Conservation (phyloP, 2,888 invertebrate genomes). For the Cerastis leucographa region DNA sequence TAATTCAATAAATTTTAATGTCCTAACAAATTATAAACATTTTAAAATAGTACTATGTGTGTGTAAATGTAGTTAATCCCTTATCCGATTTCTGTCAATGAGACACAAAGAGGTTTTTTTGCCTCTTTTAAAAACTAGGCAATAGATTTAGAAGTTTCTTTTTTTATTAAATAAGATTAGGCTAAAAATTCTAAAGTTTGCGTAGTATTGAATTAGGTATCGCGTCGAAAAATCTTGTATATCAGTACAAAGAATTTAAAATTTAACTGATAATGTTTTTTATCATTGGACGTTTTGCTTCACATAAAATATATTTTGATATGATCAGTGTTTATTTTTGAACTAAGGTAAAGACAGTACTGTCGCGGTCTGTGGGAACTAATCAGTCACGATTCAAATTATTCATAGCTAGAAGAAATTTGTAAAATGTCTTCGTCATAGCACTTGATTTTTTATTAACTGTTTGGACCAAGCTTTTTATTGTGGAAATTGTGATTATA, state of each 20-base stretch:
- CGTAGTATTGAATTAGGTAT: conserved; percentile 77
- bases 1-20: conserved; percentile 9
- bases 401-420: conserved; percentile 61
- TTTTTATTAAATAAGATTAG: conserved; percentile 81
- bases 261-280: conserved; percentile 73
- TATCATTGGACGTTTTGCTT: conserved; percentile 80
- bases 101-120: conserved; percentile 71
- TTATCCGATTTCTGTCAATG: conserved; percentile 56
- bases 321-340: conserved; percentile 81
- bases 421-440: conserved; percentile 67
- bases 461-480: conserved; percentile 81
- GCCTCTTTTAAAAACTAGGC: conserved; percentile 75
- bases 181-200: conserved; percentile 79
- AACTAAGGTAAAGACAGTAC: conserved; percentile 72
- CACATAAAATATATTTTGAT: conserved; percentile 86
- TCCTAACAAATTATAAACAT: conserved; percentile 31
- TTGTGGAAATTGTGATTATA: conserved; percentile 65
- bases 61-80: conserved; percentile 74
- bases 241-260: conserved; percentile 88
- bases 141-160: conserved; percentile 76
- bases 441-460: conserved; percentile 62
- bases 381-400: conserved; percentile 65
- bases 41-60: conserved; percentile 36
- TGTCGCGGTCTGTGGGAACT: conserved; percentile 66
- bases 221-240: conserved; percentile 84